Evolutionary conservation across 2,888 invertebrate species (phyloP).

Genomic region (Diogma glabrata): DNA sequence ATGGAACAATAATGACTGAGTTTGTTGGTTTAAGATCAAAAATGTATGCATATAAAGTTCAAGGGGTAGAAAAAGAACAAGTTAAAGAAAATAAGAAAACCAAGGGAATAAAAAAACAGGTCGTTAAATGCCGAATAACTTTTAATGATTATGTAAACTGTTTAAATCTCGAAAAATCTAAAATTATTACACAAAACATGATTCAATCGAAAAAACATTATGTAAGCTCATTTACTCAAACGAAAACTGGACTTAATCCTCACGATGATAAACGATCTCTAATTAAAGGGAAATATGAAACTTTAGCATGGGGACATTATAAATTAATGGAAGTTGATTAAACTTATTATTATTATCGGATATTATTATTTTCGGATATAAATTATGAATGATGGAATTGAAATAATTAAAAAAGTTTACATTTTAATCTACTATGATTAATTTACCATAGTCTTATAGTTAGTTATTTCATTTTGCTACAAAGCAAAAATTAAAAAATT

Average conservation of each 20-base stretch:
- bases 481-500: too few species aligned
- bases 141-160: conserved; percentile 8
- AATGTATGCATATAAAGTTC: conserved; percentile 18
- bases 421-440: too few species aligned
- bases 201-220: neutral
- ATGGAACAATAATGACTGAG: conserved; percentile 20
- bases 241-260: neutral
- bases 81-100: neutral
- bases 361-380: too few species aligned
- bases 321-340: neutral
- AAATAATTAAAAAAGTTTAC: too few species aligned
- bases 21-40: conserved; percentile 24
- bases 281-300: neutral
- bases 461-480: too few species aligned
- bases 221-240: neutral
- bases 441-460: too few species aligned
- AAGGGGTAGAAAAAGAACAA: too few species aligned
- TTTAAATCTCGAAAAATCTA: conserved; percentile 2
- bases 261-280: neutral
- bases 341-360: too few species aligned
- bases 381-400: too few species aligned
- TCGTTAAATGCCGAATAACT: neutral
- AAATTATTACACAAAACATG: conserved; percentile 3
- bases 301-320: neutral
- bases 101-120: neutral